Evolutionary conservation across 2,113 vertebrate genomes (phyloP).

Genomic region (Ophthalmolycus amberensis): DNA sequence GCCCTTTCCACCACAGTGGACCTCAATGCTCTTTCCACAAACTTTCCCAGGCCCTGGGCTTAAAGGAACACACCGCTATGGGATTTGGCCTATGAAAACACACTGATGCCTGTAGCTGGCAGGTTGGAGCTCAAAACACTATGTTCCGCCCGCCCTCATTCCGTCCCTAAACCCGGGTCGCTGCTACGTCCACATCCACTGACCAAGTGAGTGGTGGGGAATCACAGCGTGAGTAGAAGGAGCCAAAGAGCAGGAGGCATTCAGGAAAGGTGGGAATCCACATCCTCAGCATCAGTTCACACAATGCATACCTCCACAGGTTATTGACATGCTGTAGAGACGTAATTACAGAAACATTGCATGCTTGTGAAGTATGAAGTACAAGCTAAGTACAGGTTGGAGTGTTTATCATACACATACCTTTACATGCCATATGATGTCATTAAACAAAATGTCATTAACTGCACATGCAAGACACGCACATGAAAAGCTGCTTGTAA

Average conservation of each 20-base stretch:
- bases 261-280: constrained; percentile 23
- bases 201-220: constrained; percentile 26
- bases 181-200: constrained; percentile 32
- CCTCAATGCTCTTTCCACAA: constrained; percentile 79
- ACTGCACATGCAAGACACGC: background rate
- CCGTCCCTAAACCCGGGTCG: constrained; percentile 29
- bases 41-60: constrained; percentile 85
- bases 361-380: background rate
- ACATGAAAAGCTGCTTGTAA: constrained; percentile 5
- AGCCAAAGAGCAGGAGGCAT: constrained; percentile 19
- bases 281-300: constrained; percentile 32
- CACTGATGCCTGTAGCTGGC: constrained; percentile 55
- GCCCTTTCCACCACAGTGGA: constrained; percentile 80
- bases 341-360: constrained; percentile 19
- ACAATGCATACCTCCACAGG: background rate
- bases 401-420: constrained; percentile 29
- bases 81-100: constrained; percentile 83
- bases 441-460: constrained; percentile 13
- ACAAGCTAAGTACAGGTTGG: constrained; percentile 46
- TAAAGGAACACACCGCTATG: constrained; percentile 70
- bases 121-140: constrained; percentile 56
- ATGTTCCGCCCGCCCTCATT: background rate
- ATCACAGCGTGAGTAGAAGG: constrained; percentile 48
- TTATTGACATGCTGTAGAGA: constrained; percentile 23
- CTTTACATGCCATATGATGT: constrained; percentile 14